A percentile compares a stretch with the other conserved stretches of the same genome.
Evolutionary conservation across 2,797 vertebrate species (phyloP).

Genomic region (Antrozous pallidus): DNA sequence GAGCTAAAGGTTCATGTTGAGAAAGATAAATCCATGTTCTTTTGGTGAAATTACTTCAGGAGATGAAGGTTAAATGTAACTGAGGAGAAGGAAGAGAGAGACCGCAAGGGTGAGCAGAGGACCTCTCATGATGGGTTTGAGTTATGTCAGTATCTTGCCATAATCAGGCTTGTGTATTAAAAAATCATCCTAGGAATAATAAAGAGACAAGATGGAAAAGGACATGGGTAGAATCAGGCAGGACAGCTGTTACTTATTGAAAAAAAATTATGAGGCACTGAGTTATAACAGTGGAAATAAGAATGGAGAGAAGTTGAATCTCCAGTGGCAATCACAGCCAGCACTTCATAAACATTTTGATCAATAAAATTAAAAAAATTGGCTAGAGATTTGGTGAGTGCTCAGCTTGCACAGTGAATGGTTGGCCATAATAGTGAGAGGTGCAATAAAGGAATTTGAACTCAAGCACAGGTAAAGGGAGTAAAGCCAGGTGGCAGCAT

Average conservation of each 20-base stretch:
- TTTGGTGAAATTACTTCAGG: not conserved
- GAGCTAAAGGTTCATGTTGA: not conserved
- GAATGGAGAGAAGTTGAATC: not conserved
- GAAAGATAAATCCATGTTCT: not conserved
- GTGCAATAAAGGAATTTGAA: not conserved
- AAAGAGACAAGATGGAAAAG: slow-evolving; percentile 33
- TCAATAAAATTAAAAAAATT: not conserved
- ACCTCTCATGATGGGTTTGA: not conserved
- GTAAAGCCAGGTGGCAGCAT: not conserved
- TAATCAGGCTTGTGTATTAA: slow-evolving; percentile 37
- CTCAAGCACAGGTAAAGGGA: not conserved
- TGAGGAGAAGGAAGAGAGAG: not conserved
- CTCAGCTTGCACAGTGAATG: not conserved
- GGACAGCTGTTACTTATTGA: slow-evolving; percentile 15
- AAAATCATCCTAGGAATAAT: slow-evolving; percentile 34
- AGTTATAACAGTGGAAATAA: not conserved
- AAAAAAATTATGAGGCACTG: slow-evolving; percentile 42
- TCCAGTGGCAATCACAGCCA: not conserved
- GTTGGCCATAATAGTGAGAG: not conserved
- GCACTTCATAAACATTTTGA: not conserved
- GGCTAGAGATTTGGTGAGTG: not conserved
- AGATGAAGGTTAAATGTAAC: not conserved
- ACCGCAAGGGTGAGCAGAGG: not conserved
- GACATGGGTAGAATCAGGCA: slow-evolving; percentile 16
- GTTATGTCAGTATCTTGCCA: not conserved